phyloP scores from a whole-genome alignment of 1,140 invertebrate genomes.

The Dysdera silvatica region DNA sequence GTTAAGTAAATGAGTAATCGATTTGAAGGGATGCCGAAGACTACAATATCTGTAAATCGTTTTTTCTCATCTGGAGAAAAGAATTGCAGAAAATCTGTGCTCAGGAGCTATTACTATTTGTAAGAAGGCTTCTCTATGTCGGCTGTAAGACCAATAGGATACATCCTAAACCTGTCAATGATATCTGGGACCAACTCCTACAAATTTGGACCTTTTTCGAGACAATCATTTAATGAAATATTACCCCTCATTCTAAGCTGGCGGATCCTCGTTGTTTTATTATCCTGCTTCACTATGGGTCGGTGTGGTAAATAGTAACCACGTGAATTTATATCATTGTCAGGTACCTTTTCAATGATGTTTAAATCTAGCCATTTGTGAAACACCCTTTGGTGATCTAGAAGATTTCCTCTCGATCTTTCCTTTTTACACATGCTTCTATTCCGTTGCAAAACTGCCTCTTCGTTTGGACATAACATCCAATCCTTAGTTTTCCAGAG shows the following conservation, averaged over 20 bases:
- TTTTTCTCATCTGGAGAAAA: neutral
- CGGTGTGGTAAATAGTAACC: constrained; percentile 34
- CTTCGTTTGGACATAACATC: too few relatives aligned
- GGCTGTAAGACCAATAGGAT: constrained; percentile 38
- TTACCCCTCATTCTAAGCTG: constrained; percentile 30
- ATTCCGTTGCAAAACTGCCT: too few relatives aligned
- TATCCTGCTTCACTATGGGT: constrained; percentile 29
- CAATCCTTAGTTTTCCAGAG: too few relatives aligned
- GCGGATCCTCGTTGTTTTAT: constrained; percentile 28
- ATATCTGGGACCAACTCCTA: constrained; percentile 41
- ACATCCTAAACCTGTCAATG: constrained; percentile 40
- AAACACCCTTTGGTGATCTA: neutral
- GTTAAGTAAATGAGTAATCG: neutral
- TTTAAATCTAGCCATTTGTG: neutral
- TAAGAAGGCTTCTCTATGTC: constrained; percentile 46
- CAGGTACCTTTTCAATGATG: constrained; percentile 24
- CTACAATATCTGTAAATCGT: neutral
- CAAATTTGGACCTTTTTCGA: constrained; percentile 31
- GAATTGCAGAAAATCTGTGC: neutral
- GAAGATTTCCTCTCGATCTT: too few relatives aligned
- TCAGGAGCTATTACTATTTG: constrained; percentile 36
- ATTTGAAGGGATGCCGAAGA: neutral
- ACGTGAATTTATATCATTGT: neutral
- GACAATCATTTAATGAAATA: constrained; percentile 24
- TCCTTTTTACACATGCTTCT: too few relatives aligned